phyloP scores from a whole-genome alignment of 2,888 invertebrate species.

The Noctua pronuba region DNA sequence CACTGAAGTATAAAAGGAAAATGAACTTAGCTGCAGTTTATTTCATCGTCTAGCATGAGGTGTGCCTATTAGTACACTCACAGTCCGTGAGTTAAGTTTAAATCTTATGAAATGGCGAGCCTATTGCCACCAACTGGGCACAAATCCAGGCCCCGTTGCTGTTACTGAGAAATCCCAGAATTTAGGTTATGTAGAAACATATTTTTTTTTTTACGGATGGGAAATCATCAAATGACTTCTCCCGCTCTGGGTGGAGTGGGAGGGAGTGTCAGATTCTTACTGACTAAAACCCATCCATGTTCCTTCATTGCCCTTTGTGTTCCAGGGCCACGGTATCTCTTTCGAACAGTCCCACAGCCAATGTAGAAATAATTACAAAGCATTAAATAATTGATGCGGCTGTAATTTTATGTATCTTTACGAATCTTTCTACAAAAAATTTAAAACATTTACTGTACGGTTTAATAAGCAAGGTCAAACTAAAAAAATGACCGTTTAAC shows the following conservation, averaged over 20 bases:
- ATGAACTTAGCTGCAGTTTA: neutral
- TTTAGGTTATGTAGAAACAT: too few species aligned
- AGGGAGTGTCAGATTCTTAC: too few species aligned
- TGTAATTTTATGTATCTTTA: neutral
- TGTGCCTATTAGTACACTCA: neutral
- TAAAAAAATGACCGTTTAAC: fast-evolving
- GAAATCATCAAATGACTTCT: too few species aligned
- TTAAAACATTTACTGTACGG: neutral
- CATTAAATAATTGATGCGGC: too few species aligned
- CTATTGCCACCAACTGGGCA: neutral
- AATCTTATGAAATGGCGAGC: neutral
- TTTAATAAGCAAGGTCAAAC: too few species aligned
- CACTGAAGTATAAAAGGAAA: neutral
- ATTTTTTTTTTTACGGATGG: too few species aligned
- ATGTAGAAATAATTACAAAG: too few species aligned
- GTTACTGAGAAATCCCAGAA: neutral
- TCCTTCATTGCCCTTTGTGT: too few species aligned
- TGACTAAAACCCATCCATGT: too few species aligned
- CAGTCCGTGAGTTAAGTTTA: neutral
- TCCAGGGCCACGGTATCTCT: too few species aligned
- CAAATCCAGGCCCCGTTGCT: neutral
- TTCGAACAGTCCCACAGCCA: too few species aligned
- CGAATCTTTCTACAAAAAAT: neutral
- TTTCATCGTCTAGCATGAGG: neutral
- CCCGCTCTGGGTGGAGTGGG: too few species aligned